Conservation (phyloP, 64 coral and sea anemone genomes). For the Montipora sp. region DNA sequence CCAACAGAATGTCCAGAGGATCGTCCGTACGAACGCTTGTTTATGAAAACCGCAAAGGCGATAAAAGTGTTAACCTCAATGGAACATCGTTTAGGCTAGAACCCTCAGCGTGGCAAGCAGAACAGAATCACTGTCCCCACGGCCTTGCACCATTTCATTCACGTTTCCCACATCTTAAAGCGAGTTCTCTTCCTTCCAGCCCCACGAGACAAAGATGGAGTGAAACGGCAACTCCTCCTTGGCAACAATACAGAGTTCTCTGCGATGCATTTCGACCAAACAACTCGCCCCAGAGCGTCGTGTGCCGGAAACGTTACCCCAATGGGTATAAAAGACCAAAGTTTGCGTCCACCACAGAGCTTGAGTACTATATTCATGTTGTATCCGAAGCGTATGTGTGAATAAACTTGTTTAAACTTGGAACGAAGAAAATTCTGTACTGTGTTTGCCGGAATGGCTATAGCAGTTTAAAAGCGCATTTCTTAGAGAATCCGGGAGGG, state of each 20-base stretch:
- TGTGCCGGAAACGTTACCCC: neutral
- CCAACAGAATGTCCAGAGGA: neutral
- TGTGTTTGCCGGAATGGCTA: neutral
- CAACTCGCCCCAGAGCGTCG: neutral
- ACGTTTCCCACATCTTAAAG: slow-evolving; percentile 21
- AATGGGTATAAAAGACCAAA: slow-evolving; percentile 16
- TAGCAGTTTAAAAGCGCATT: neutral
- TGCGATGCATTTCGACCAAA: slow-evolving; percentile 24
- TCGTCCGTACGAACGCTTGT: neutral
- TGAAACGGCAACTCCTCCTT: neutral
- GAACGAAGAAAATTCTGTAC: neutral
- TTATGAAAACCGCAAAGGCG: neutral
- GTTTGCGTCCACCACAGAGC: neutral
- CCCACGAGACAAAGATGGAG: neutral
- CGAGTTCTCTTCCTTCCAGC: neutral
- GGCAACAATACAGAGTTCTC: slow-evolving; percentile 29
- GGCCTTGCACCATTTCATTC: neutral
- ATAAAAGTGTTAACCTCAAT: neutral
- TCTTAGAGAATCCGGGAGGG: neutral
- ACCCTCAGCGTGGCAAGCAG: neutral
- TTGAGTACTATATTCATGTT: slow-evolving; percentile 31
- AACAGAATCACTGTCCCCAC: neutral
- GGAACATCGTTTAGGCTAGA: neutral
- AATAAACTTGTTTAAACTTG: too few relatives aligned
- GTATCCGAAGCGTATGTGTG: neutral